Percentiles rank a stretch among this genome's conserved stretches.
These are phyloP conservation scores for Prenolepis imparis DNA, from an alignment of 2,888 invertebrate species.

Conservation along the genomic window DNA sequence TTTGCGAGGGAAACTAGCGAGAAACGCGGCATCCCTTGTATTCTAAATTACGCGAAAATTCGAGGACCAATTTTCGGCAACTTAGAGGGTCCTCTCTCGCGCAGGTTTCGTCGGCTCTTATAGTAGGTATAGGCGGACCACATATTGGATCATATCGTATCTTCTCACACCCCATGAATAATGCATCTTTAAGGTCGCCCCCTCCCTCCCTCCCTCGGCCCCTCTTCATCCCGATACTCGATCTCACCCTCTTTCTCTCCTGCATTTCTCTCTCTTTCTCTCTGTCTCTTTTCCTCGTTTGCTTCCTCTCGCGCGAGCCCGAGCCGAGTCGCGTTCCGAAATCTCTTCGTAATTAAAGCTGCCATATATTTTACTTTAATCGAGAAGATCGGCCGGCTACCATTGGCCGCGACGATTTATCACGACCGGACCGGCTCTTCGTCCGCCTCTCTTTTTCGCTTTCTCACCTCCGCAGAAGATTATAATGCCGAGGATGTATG, in stretches of 20 bases:
- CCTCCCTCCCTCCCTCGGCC: conserved; percentile 65
- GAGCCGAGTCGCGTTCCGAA: conserved; percentile 75
- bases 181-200: conserved; percentile 82
- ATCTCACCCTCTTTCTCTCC: conserved; percentile 60
- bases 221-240: conserved; percentile 50
- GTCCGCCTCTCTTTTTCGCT: conserved; percentile 55
- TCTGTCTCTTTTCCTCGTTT: conserved; percentile 39
- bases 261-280: conserved; percentile 9
- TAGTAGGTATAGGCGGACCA: conserved; percentile 78
- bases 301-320: conserved; percentile 21
- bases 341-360: conserved; percentile 83
- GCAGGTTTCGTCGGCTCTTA: conserved; percentile 68
- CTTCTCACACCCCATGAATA: conserved; percentile 85
- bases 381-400: conserved; percentile 80
- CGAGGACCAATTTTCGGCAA: conserved; percentile 84
- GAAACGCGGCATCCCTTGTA: conserved; percentile 48
- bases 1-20: conserved; percentile 29
- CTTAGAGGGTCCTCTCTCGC: conserved; percentile 78
- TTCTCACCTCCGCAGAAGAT: conserved; percentile 66
- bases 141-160: conserved; percentile 86
- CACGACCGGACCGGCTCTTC: conserved; percentile 59
- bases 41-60: conserved; percentile 84
- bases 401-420: conserved; percentile 80
- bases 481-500: conserved; percentile 70
- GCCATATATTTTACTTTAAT: conserved; percentile 84